Evolutionary conservation across 2,797 vertebrate species (phyloP), one percentile per base, ranked within the genome.

Genomic region (Eulemur albifrons): DNA sequence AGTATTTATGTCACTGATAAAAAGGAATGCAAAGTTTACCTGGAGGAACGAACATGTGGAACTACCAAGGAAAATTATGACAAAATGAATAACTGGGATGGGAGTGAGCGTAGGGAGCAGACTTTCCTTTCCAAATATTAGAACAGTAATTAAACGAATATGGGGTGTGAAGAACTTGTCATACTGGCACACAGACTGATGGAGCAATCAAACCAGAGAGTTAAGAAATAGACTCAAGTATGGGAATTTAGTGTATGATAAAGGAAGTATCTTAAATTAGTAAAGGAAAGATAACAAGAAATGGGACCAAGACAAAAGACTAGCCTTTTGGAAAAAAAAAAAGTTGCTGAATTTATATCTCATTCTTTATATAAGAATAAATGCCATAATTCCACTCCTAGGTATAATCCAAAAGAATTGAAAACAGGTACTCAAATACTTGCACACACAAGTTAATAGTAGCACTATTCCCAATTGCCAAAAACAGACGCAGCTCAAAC

Each of bases 401-500:
- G 32, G n/a, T 84, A 61, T 40, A 63, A 50, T 45, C 4, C 30
- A 38, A 85, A 96, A 93, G 25, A 93, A 93, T 18, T 75, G 32
- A 92, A 96, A 96, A 72, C 40, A 80, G 43, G 48, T 83, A 92
- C 61, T 88, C n/a, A 93, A 94, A 80, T 65, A 84, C 25, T 63
- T 94, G 5, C 43, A 32, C 23, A 59, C 15, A 76, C 10, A 88
- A 59, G 48, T 69, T 81, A 23, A 87, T 25, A 83, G 35, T 45
- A 94, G 50, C 65, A 83, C 14, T 85, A 84, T 76, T 85, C 6
- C 48, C 21, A 77, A 65, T 17, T 85, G 40, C 52, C 35, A 84
- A 92, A 76, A 72, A 52, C 52, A 1, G 21, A 76, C 92, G 77
- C 21, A 88, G 59, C 3, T 21, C 79, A 88, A 94, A 69, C 35